phyloP scores from a whole-genome alignment of 2,888 invertebrate species.

The Pemphredon lugubris region DNA sequence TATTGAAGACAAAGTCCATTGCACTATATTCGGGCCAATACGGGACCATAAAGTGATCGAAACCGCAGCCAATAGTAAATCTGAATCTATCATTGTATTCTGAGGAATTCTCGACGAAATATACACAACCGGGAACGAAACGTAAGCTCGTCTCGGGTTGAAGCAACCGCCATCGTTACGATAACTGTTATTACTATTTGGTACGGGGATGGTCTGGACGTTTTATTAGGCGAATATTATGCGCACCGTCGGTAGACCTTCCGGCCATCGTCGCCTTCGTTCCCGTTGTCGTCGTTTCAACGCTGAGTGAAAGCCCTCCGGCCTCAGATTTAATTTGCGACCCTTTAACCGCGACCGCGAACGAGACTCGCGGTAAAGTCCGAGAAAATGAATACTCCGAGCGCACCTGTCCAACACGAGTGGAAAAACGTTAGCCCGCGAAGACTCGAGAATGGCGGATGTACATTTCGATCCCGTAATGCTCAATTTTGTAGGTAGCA shows the following conservation, averaged over 20 bases:
- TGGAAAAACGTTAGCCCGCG: slow-evolving; percentile 13
- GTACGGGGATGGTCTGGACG: slow-evolving; percentile 19
- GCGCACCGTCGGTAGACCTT: slow-evolving; percentile 16
- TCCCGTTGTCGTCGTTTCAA: slow-evolving; percentile 23
- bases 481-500: too few species aligned
- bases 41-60: too few species aligned
- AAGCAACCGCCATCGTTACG: slow-evolving; percentile 13
- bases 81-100: too few species aligned
- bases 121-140: too few species aligned
- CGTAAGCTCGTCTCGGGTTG: too few species aligned
- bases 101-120: too few species aligned
- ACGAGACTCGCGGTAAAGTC: slow-evolving; percentile 34
- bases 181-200: slow-evolving; percentile 56
- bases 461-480: slow-evolving; percentile 21
- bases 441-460: neutral
- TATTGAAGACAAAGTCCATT: too few species aligned
- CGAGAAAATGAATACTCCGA: slow-evolving; percentile 43
- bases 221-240: slow-evolving; percentile 59
- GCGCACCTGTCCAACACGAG: slow-evolving; percentile 16
- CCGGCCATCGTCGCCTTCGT: slow-evolving; percentile 15
- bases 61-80: too few species aligned
- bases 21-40: too few species aligned
- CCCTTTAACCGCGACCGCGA: slow-evolving; percentile 60
- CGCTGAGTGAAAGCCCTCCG: slow-evolving; percentile 45
- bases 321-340: slow-evolving; percentile 58